phyloP scores from a whole-genome alignment of 2,888 invertebrate genomes.

The Tetranychus truncatus region DNA sequence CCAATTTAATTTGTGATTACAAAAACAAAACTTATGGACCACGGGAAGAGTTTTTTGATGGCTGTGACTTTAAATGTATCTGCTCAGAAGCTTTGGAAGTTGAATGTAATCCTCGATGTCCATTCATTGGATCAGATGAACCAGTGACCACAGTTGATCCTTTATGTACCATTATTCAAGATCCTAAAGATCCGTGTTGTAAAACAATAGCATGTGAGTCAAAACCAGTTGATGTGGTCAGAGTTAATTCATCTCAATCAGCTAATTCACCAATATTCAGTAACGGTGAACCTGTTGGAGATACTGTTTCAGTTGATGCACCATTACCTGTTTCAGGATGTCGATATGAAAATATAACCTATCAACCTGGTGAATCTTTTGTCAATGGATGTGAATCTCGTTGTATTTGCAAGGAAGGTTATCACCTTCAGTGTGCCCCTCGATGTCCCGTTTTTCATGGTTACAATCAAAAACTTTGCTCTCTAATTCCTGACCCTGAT shows the following conservation, averaged over 20 bases:
- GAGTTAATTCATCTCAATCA: conserved; percentile 8
- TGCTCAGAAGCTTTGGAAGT: conserved; percentile 31
- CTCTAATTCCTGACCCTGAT: conserved; percentile 25
- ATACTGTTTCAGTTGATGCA: conserved; percentile 2
- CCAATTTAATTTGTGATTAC: conserved; percentile 29
- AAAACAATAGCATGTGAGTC: conserved; percentile 23
- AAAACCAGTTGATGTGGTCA: not conserved
- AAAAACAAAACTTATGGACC: conserved; percentile 30
- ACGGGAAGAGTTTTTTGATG: conserved; percentile 31
- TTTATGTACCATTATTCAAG: conserved; percentile 22
- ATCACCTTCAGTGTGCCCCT: conserved; percentile 51
- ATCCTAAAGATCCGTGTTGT: conserved; percentile 27
- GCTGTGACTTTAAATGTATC: conserved; percentile 31
- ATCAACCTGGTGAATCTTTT: conserved; percentile 50
- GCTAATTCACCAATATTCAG: not conserved
- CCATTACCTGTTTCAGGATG: conserved; percentile 39
- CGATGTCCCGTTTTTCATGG: conserved; percentile 24
- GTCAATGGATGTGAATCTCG: conserved; percentile 57
- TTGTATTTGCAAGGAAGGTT: conserved; percentile 55
- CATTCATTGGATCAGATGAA: conserved; percentile 19
- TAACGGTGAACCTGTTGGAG: not conserved
- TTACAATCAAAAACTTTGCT: conserved; percentile 21
- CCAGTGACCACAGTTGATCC: conserved; percentile 16
- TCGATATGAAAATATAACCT: conserved; percentile 42
- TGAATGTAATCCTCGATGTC: conserved; percentile 27